Evolutionary conservation across 2,797 vertebrate genomes (phyloP).

Genomic region (Dipus sagitta): DNA sequence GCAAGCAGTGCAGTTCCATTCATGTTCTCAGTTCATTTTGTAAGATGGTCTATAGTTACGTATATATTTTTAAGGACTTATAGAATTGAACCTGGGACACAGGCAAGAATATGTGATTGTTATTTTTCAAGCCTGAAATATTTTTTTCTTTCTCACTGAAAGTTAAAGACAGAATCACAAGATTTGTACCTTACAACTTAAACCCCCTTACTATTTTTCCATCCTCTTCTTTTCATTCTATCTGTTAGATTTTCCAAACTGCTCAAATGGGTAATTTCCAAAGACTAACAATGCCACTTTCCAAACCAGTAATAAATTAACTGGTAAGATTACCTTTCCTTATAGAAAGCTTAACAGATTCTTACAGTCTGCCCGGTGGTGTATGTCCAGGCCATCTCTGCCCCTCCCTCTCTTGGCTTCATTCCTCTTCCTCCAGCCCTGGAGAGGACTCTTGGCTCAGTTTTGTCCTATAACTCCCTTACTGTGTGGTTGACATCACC

Average conservation of each 20-base stretch:
- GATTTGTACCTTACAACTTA: constrained; percentile 73
- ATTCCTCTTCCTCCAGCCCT: neutral
- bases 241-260: constrained; percentile 75
- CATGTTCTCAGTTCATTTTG: constrained; percentile 57
- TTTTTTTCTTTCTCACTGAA: constrained; percentile 78
- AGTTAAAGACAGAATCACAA: constrained; percentile 73
- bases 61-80: constrained; percentile 80
- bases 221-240: constrained; percentile 68
- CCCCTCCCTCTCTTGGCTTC: neutral
- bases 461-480: constrained; percentile 29
- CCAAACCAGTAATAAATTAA: constrained; percentile 68
- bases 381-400: neutral
- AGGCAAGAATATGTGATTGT: constrained; percentile 71
- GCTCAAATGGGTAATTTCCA: constrained; percentile 69
- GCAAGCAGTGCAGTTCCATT: constrained; percentile 47
- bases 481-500: neutral
- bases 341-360: constrained; percentile 49
- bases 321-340: constrained; percentile 55
- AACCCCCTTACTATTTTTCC: constrained; percentile 75
- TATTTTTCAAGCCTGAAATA: constrained; percentile 60
- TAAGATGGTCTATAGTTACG: constrained; percentile 59
- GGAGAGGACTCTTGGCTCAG: neutral
- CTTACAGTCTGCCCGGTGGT: neutral
- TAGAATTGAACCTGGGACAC: constrained; percentile 76
- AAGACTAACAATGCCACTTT: constrained; percentile 59